A percentile compares a stretch with the other conserved stretches of the same genome.
These are phyloP conservation scores for Orthosia gothica DNA, from an alignment of 2,888 invertebrate species.

Conservation along the genomic window DNA sequence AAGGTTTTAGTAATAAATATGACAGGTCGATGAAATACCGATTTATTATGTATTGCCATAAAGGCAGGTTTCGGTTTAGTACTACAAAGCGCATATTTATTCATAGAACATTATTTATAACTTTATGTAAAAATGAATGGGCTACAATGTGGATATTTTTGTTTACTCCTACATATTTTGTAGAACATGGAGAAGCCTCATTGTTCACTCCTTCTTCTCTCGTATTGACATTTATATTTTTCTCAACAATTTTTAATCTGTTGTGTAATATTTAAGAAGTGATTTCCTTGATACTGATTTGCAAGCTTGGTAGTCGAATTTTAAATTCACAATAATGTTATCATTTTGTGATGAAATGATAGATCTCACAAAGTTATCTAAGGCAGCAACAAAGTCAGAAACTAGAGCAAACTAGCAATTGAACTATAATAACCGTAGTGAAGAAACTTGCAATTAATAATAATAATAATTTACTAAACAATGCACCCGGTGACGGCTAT, in stretches of 20 bases:
- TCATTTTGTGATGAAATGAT: no score
- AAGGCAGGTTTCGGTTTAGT: conserved; percentile 41
- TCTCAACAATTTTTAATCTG: background rate
- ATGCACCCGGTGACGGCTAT: conserved; percentile 49
- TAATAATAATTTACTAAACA: conserved; percentile 37
- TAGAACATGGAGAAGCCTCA: background rate
- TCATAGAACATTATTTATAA: conserved; percentile 54
- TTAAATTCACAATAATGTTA: background rate
- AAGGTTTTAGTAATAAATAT: conserved; percentile 47
- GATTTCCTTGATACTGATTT: background rate
- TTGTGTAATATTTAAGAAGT: background rate
- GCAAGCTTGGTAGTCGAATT: background rate
- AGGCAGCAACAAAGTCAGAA: background rate
- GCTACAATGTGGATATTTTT: conserved; percentile 21
- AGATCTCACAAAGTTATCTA: background rate
- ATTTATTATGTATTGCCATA: conserved; percentile 55
- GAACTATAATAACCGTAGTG: conserved; percentile 16
- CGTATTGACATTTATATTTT: background rate
- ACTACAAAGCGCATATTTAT: conserved; percentile 51
- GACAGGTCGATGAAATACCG: conserved; percentile 59
- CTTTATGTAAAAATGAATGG: conserved; percentile 46
- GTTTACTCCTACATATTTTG: conserved; percentile 22
- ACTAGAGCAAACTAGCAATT: conserved; percentile 25
- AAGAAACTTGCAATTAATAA: conserved; percentile 45
- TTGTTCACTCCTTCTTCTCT: background rate